Percentiles rank a stretch among this genome's conserved stretches.
These are phyloP conservation scores for Carollia perspicillata DNA, from an alignment of 2,113 vertebrate genomes.

Conservation along the genomic window DNA sequence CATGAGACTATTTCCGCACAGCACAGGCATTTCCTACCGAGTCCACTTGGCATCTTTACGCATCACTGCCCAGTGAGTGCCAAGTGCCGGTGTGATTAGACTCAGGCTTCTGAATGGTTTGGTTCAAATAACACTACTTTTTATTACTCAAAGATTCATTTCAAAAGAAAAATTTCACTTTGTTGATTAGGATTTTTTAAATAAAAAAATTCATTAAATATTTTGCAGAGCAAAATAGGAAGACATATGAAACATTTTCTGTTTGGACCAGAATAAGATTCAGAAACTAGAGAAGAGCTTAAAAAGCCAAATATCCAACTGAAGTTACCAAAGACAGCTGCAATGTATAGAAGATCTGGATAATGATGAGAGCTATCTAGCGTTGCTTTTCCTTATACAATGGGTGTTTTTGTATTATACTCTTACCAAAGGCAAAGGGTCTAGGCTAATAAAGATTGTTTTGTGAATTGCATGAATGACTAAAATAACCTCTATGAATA, in stretches of 20 bases:
- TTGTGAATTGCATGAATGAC: background rate
- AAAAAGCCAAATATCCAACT: conserved; percentile 39
- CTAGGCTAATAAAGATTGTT: background rate
- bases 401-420: conserved; percentile 25
- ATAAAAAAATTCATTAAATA: background rate
- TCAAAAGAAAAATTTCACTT: background rate
- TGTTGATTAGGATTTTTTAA: background rate
- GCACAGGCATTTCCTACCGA: background rate
- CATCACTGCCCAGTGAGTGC: background rate
- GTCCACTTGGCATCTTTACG: background rate
- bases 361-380: background rate
- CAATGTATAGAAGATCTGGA: background rate
- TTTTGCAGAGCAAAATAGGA: conserved; percentile 47
- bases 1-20: background rate
- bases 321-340: conserved; percentile 62
- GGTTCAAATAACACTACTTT: background rate
- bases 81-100: background rate
- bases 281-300: conserved; percentile 51
- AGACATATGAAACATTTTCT: conserved; percentile 40
- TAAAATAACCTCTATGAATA: background rate
- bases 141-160: background rate
- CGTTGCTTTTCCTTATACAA: background rate
- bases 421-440: background rate
- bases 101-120: background rate
- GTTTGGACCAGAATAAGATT: conserved; percentile 48